Evolutionary conservation across 2,888 invertebrate species (phyloP).

Genomic region (Amiota minor): DNA sequence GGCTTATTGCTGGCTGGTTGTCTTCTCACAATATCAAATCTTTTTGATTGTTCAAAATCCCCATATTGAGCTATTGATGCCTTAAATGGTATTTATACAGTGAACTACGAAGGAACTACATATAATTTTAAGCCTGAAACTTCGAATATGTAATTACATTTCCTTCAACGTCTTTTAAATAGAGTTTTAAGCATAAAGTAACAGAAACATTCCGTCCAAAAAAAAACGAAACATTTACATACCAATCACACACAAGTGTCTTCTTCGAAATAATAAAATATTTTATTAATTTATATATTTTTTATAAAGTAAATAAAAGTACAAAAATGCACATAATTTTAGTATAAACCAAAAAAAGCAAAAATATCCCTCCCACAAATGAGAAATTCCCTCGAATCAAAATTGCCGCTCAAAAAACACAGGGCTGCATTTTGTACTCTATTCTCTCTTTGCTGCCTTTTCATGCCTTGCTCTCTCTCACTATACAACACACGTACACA

Average conservation of each 20-base stretch:
- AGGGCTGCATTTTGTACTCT: too few species aligned
- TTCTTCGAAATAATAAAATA: conserved; percentile 15
- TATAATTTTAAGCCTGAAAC: conserved; percentile 3
- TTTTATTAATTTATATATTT: not conserved
- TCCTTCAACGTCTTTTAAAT: not conserved
- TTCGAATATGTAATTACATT: conserved; percentile 1
- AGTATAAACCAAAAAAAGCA: not conserved
- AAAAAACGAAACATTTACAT: not conserved
- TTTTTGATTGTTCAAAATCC: conserved; percentile 88
- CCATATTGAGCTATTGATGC: conserved; percentile 82
- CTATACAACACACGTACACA: too few species aligned
- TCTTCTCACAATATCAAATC: conserved; percentile 88
- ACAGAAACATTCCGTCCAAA: conserved; percentile 5
- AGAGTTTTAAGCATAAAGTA: not conserved
- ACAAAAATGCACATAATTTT: not conserved
- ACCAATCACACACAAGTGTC: conserved; percentile 3
- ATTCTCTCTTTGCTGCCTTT: too few species aligned
- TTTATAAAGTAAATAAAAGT: not conserved
- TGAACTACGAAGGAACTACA: not conserved
- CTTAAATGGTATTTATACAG: conserved; percentile 46
- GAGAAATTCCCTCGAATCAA: too few species aligned
- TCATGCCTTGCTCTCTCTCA: too few species aligned
- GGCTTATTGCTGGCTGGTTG: conserved; percentile 91
- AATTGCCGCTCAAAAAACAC: too few species aligned
- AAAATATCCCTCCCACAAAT: too few species aligned